Base-by-base conservation (phyloP, 1,140 invertebrate species). In the Pseudomyrmex concolor region DNA sequence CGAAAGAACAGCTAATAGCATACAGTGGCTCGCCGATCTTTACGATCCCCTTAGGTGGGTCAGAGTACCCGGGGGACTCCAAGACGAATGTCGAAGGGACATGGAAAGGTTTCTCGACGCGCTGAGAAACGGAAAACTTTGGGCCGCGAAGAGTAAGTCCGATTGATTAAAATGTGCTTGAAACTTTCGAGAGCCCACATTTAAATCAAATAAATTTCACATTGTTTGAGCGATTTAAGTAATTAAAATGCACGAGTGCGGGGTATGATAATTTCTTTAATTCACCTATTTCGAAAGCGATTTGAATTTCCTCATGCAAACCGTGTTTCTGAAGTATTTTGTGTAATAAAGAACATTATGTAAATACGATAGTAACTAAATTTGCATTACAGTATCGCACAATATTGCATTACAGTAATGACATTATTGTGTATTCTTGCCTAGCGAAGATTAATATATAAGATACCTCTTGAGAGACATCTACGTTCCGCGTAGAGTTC, bases 81-180 rank as follows among this genome's bases (percentile, higher is more conserved):
- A 80, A 0, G 59, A 86, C 5, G 63, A 94, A 3, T 97, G 96
- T 86, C 93, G 93, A 50, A 85, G 87, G 1, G 94, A 96, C 81
- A 93, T 97, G 92, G 94, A 93, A 55, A 84, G 85, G 3, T 97
- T 96, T 87, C 83, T 97, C 0, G 86, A 87, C 12, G 95, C 95
- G 2, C 92, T 97, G 54, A 93, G 93, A 64, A 92, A 95, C 34
- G 96, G 96, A 22, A 94, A 95, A 66, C 91, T 95, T 19, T 97
- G 96, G 96, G 96, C 96, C 17, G 95, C 95, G 2, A 96, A 96
- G 94, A 96, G 96, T 97, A 91, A 96, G 96, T 96, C 8, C 34
- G 15, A 8, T 70, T 50, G 15, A 76, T 64, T 48, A 73, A 54
- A 62, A 22, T 73, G 22, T 76, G 48, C 4, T 66, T 15, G 9